Evolutionary conservation across 2,113 vertebrate genomes (phyloP).

Genomic region (Polyodon spathula): DNA sequence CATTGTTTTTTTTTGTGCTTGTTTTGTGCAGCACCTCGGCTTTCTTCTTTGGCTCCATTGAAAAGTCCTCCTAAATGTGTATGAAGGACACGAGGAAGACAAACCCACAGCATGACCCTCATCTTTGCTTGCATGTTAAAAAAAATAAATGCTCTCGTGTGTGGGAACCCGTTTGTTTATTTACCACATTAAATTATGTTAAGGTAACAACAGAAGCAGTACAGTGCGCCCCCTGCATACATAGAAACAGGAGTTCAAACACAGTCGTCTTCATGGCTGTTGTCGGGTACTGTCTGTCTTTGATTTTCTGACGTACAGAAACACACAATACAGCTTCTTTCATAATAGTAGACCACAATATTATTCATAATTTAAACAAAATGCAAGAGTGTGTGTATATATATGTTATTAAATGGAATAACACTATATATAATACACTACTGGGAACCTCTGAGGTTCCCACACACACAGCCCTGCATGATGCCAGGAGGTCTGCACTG

Average conservation of each 20-base stretch:
- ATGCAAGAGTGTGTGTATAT: no score
- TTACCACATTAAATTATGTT: neutral
- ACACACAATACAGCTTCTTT: neutral
- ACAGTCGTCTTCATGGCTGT: neutral
- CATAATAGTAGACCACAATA: neutral
- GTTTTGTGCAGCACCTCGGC: no score
- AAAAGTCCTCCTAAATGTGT: no score
- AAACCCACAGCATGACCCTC: no score
- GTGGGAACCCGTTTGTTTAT: slow-evolving; percentile 15
- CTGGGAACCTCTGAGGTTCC: no score
- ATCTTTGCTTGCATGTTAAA: neutral
- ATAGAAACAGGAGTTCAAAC: slow-evolving; percentile 1
- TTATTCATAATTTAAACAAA: neutral
- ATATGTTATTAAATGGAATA: no score
- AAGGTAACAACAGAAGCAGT: slow-evolving; percentile 17
- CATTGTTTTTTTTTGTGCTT: no score
- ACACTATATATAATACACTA: no score
- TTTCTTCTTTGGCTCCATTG: no score
- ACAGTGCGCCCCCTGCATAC: slow-evolving; percentile 12
- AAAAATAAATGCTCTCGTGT: neutral
- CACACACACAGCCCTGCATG: no score
- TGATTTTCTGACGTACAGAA: neutral
- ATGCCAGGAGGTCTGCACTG: no score
- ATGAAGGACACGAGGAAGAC: no score
- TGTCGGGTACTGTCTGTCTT: neutral